phyloP scores from a whole-genome alignment of 2,113 vertebrate species.

The Leuciscus idus region DNA sequence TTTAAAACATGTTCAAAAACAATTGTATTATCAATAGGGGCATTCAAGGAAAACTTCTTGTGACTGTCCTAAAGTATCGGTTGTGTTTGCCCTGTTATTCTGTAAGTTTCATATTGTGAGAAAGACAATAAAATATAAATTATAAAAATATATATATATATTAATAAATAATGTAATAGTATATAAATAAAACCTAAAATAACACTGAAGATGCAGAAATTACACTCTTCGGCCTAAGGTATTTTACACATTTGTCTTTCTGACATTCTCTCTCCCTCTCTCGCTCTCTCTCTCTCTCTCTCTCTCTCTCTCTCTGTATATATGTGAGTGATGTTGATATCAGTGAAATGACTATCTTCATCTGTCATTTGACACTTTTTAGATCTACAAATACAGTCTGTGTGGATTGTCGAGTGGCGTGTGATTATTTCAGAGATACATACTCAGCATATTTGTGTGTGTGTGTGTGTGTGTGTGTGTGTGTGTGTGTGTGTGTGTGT shows the following conservation, averaged over 20 bases:
- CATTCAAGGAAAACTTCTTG: no score
- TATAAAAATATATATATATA: no score
- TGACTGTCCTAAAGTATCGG: no score
- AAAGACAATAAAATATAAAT: no score
- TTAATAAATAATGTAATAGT: not conserved
- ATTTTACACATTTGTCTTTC: not conserved
- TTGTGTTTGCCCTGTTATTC: no score
- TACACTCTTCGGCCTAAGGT: not conserved
- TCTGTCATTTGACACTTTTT: slow-evolving; percentile 15
- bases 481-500: no score
- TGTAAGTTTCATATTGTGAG: no score
- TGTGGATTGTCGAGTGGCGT: not conserved
- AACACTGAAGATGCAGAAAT: no score
- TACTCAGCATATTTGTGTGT: not conserved
- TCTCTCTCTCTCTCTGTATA: not conserved
- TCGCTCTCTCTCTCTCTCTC: not conserved
- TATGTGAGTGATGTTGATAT: slow-evolving; percentile 11
- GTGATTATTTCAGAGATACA: not conserved
- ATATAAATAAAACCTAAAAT: not conserved
- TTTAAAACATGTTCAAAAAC: no score
- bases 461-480: not conserved
- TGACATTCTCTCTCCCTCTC: not conserved
- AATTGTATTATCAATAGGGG: no score
- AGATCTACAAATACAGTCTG: slow-evolving; percentile 4
- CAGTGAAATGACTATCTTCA: slow-evolving; percentile 16